phyloP scores from a whole-genome alignment of 2,113 vertebrate genomes.

The Triplophysa tibetana region DNA sequence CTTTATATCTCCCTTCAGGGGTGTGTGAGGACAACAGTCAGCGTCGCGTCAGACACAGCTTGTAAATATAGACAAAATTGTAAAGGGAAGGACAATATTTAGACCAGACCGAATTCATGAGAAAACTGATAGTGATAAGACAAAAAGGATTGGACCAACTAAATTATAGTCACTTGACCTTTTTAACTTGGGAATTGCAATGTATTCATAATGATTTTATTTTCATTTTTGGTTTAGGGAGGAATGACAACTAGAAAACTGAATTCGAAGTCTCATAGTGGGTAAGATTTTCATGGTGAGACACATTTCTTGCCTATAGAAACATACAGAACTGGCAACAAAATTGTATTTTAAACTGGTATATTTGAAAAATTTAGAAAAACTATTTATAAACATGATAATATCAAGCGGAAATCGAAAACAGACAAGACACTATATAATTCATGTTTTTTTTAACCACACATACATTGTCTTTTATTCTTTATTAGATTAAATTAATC shows the following conservation, averaged over 20 bases:
- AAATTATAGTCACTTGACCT: not conserved
- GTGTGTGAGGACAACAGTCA: slow-evolving; percentile 38
- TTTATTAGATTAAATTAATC: too few relatives aligned
- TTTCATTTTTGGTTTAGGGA: not conserved
- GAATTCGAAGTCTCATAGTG: not conserved
- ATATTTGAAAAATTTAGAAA: not conserved
- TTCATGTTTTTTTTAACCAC: too few relatives aligned
- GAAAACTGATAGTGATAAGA: not conserved
- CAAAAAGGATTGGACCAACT: not conserved
- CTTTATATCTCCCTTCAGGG: not conserved
- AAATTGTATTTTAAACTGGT: not conserved
- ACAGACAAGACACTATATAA: too few relatives aligned
- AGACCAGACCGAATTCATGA: not conserved
- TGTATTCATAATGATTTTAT: not conserved
- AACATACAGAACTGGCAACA: not conserved
- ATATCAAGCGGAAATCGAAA: not conserved
- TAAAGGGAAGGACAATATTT: slow-evolving; percentile 3
- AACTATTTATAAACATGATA: not conserved
- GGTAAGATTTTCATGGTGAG: not conserved
- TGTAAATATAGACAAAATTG: not conserved
- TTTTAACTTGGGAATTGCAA: not conserved
- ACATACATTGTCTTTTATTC: too few relatives aligned
- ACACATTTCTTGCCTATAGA: not conserved
- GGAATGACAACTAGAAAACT: not conserved
- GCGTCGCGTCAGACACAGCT: slow-evolving; percentile 18